A percentile compares a stretch with the other conserved stretches of the same genome.
phyloP scores from a whole-genome alignment of 2,888 invertebrate species.

The Ennomos fuscantarius region DNA sequence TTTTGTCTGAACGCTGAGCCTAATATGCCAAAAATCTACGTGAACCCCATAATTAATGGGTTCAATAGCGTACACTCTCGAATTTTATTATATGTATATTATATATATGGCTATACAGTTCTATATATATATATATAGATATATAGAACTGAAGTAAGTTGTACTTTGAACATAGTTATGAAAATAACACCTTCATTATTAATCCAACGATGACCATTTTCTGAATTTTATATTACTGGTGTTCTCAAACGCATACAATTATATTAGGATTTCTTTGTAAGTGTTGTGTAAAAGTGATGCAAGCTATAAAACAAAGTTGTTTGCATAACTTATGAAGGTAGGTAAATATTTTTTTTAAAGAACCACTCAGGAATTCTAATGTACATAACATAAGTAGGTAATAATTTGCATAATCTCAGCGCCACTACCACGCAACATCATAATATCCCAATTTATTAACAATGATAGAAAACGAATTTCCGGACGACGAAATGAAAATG shows the following conservation, averaged over 20 bases:
- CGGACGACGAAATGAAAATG: conserved; percentile 65
- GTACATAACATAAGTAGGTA: conserved; percentile 7
- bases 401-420: conserved; percentile 41
- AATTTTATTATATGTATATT: too few relatives aligned
- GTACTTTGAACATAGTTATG: too few relatives aligned
- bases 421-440: conserved; percentile 28
- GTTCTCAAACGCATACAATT: background rate
- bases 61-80: too few relatives aligned
- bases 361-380: conserved; percentile 28
- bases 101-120: too few relatives aligned
- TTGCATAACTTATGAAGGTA: conserved; percentile 9
- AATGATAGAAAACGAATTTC: conserved; percentile 58
- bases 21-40: too few relatives aligned
- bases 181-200: conserved; percentile 21
- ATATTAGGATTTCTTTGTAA: background rate
- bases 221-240: conserved; percentile 14
- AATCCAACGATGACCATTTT: conserved; percentile 16
- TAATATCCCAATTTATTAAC: conserved; percentile 50
- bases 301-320: background rate
- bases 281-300: background rate
- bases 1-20: too few relatives aligned
- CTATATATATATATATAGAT: too few relatives aligned
- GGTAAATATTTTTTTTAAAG: conserved; percentile 17
- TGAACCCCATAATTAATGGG: too few relatives aligned
- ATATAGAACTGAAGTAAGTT: too few relatives aligned